A percentile compares a stretch with the other conserved stretches of the same genome.
phyloP scores from a whole-genome alignment of 2,113 vertebrate species.

The Thermophis baileyi region DNA sequence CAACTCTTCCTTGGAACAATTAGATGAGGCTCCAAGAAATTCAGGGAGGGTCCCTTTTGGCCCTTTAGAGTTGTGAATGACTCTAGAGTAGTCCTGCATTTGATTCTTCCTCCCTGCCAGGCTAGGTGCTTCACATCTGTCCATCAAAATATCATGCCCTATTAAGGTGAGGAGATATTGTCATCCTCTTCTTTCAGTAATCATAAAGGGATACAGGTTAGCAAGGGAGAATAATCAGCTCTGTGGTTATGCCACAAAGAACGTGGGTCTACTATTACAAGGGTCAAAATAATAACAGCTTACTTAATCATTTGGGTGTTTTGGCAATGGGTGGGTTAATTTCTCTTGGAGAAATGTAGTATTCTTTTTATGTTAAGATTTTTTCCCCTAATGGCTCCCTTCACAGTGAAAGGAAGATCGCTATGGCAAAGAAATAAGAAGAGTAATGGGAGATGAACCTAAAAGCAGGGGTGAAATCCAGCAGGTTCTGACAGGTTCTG shows the following conservation, averaged over 20 bases:
- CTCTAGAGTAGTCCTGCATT: no score
- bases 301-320: not conserved
- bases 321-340: not conserved
- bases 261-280: not conserved
- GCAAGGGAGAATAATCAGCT: not conserved
- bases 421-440: not conserved
- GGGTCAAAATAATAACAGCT: not conserved
- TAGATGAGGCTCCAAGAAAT: no score
- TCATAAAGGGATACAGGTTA: not conserved
- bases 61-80: no score
- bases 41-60: no score
- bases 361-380: not conserved
- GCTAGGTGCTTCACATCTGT: not conserved
- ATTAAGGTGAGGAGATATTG: not conserved
- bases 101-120: no score
- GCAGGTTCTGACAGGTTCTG: no score
- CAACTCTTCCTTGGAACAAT: no score
- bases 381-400: no score
- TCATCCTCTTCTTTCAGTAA: not conserved
- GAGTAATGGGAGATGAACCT: not conserved
- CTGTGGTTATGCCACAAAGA: not conserved
- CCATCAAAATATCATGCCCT: not conserved
- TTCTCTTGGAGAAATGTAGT: not conserved
- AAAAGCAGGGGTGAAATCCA: no score
- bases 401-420: not conserved